Conservation (phyloP, 2,797 vertebrate species). For the Huso huso region DNA sequence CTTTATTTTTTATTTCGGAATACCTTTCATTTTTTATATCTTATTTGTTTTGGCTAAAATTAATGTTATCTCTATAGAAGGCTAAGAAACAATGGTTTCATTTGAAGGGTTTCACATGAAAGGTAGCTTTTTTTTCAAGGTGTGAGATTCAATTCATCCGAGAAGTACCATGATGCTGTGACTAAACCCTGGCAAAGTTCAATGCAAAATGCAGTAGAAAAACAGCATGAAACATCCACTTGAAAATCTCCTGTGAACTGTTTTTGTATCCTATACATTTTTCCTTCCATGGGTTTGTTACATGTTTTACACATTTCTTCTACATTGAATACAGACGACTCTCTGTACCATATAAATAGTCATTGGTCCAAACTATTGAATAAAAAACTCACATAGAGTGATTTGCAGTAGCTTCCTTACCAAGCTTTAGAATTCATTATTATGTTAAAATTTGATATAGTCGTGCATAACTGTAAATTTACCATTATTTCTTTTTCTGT, state of each 20-base stretch:
- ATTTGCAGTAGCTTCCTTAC: too few relatives aligned
- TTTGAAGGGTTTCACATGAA: slow-evolving; percentile 32
- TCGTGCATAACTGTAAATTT: too few relatives aligned
- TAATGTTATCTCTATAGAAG: too few relatives aligned
- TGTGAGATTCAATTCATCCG: slow-evolving; percentile 1
- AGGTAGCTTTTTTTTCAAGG: slow-evolving; percentile 33
- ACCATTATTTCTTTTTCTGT: neutral
- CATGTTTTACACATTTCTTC: neutral
- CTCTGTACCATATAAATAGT: too few relatives aligned
- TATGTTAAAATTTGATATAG: neutral
- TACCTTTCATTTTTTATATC: too few relatives aligned
- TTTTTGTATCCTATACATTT: slow-evolving; percentile 3
- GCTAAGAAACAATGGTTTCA: neutral
- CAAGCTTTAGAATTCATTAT: too few relatives aligned
- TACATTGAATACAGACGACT: neutral
- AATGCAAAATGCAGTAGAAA: neutral
- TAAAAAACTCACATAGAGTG: neutral
- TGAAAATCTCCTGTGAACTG: slow-evolving; percentile 2
- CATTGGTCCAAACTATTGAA: neutral
- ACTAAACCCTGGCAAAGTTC: slow-evolving; percentile 1
- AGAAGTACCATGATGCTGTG: neutral
- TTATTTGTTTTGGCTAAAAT: too few relatives aligned
- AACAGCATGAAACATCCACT: slow-evolving; percentile 1
- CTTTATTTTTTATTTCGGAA: too few relatives aligned
- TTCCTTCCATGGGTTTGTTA: neutral